Evolutionary conservation across 1,140 invertebrate genomes (phyloP), one percentile per base, ranked within the genome.

Genomic region (Varroa destructor): DNA sequence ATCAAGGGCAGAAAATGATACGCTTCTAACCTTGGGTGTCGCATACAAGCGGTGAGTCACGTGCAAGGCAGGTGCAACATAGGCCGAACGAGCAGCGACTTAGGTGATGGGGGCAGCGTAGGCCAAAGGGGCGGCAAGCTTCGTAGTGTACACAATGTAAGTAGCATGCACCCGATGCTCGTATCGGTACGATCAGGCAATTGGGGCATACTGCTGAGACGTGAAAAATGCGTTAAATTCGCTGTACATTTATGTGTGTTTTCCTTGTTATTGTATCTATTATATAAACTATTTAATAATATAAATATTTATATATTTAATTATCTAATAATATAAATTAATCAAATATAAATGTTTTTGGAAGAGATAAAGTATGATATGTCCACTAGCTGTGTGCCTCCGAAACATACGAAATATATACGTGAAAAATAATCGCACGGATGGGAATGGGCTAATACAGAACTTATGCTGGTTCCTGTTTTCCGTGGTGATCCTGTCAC

Each of bases 71-170:
- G 61, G 61, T 5, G 61, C 61, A 37, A 12, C 14, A 40, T 67
- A 67, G 61, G 61, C 61, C 61, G 40, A 46, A 67, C 12, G 61
- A 4, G 61, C 61, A 46, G 61, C 61, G 61, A 67, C 14, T 2
- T 67, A 36, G 61, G 14, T 3, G 8, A 67, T 67, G 14, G 61
- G 61, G 46, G 61, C 61, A 3, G 61, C 61, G 46, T 67, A 67
- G 36, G 61, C 61, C 37, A 67, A 8, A 2, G 61, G 61, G 46
- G 61, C 61, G 12, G 61, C 61, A 46, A 43, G 12, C 36, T 67
- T 67, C 12, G 1, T 67, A 8, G 46, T 8, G 46, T 51, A 51
- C 10, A 40, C 46, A 37, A 67, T 67, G 1, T 1, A 37, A 67
- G 61, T 37, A 1, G 61, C 14, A 0, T 67, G 61, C 12, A 67